Evolutionary conservation across 2,888 invertebrate species (phyloP), one percentile per base, ranked within the genome.

Genomic region (Anagyrus pseudococci): DNA sequence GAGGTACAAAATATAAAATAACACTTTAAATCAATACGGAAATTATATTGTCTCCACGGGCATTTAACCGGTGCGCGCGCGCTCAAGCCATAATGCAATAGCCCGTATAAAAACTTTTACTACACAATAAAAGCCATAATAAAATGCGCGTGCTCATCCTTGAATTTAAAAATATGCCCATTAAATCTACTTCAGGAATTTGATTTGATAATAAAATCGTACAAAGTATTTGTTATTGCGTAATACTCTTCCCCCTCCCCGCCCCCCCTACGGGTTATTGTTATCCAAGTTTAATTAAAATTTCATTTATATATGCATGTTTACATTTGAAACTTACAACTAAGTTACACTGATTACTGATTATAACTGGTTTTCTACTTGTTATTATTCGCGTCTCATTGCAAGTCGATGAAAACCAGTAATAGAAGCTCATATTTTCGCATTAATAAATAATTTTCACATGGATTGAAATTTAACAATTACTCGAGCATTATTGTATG

Each of bases 1-100:
- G 49, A 50, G 19, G 23, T 61, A 46, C 55, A 49, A 61, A 61
- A 55, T 44, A 61, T 61, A 61, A 61, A 61, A 61, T 61, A 61
- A 50, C 61, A 61, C 55, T 55, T 61, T 61, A 55, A 55, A 61
- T 61, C 61, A 61, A 61, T 61, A 61, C 55, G 55, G 55, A 61
- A 61, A 49, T 61, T 55, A 61, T 61, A 56, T 56, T 61, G 50
- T 44, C 44, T 37, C 48, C 48, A 33, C 50, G 50, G 46, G 37
- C 56, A 40, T 44, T 56, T 62, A 56, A 56, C 61, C 44, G 49
- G 55, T 37, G 48, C 46, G 44, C 19, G 50, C n/a, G n/a, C n/a
- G n/a, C n/a, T n/a, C n/a, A n/a, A n/a, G n/a, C 46, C 46, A 50
- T 56, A 62, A 62, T 56, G 26, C 50, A 62, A 52, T 56, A 43